These are phyloP conservation scores for Volucella zonaria DNA, from an alignment of 2,888 invertebrate genomes.

Conservation along the genomic window DNA sequence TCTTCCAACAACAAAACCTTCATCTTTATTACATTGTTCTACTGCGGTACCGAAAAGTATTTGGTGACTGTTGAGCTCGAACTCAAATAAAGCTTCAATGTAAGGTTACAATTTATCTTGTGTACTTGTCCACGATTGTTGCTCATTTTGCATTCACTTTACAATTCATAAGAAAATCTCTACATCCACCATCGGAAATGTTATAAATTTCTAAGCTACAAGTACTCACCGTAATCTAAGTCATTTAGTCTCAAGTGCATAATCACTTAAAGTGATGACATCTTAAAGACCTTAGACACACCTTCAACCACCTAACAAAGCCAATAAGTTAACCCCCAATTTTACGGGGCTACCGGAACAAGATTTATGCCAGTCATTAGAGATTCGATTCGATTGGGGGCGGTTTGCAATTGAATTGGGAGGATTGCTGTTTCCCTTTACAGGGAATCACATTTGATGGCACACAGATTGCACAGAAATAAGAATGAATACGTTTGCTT, in stretches of 20 bases:
- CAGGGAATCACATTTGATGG: slow-evolving; percentile 43
- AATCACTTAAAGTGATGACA: slow-evolving; percentile 59
- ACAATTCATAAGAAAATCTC: too few species aligned
- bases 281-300: slow-evolving; percentile 64
- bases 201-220: neutral
- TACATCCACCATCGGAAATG: neutral
- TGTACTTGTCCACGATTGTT: too few species aligned
- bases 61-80: too few species aligned
- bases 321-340: slow-evolving; percentile 49
- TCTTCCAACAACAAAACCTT: too few species aligned
- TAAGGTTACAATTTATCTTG: too few species aligned
- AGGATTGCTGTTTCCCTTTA: slow-evolving; percentile 24
- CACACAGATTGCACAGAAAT: slow-evolving; percentile 34
- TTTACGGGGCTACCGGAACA: slow-evolving; percentile 13
- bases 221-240: too few species aligned
- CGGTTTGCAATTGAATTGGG: slow-evolving; percentile 61
- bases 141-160: too few species aligned
- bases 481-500: slow-evolving; percentile 27
- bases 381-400: slow-evolving; percentile 56
- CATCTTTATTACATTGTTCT: too few species aligned
- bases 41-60: too few species aligned
- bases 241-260: slow-evolving; percentile 50
- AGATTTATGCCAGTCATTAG: slow-evolving; percentile 70
- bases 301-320: slow-evolving; percentile 70
- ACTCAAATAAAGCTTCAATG: too few species aligned